phyloP scores from a whole-genome alignment of 1,140 invertebrate species.

The Tetragonula clypearis region DNA sequence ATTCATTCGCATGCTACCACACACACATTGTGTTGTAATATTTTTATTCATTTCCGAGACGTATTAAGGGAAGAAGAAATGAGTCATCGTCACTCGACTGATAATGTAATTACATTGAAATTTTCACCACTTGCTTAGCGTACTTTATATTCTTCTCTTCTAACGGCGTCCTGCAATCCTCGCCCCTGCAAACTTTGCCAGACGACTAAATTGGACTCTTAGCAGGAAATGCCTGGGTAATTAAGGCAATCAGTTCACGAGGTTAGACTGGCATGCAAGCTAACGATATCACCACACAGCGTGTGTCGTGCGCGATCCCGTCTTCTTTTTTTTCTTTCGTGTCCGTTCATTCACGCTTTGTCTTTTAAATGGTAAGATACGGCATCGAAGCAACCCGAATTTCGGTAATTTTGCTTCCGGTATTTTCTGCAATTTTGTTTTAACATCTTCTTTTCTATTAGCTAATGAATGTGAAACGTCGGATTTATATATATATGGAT shows the following conservation, averaged over 20 bases:
- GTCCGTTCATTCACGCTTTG: not conserved
- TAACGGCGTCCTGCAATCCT: slow-evolving; percentile 1
- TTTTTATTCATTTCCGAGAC: not conserved
- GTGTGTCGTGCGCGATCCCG: slow-evolving; percentile 25
- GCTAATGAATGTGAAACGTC: too few relatives aligned
- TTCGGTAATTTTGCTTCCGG: not conserved
- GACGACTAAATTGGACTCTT: slow-evolving; percentile 69
- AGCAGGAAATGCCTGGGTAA: slow-evolving; percentile 66
- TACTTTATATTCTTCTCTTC: slow-evolving; percentile 7
- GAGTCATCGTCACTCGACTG: not conserved
- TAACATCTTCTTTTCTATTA: too few relatives aligned
- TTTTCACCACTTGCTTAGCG: not conserved
- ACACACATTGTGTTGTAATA: too few relatives aligned
- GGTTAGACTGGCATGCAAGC: slow-evolving; percentile 41
- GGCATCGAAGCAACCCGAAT: not conserved
- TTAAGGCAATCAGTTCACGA: slow-evolving; percentile 70
- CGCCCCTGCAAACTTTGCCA: slow-evolving; percentile 49
- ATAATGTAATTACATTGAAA: not conserved
- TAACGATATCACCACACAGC: slow-evolving; percentile 29
- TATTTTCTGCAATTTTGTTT: too few relatives aligned
- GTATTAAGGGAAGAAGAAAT: not conserved
- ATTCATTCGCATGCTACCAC: too few relatives aligned
- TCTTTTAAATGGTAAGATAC: not conserved
- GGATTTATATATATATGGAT: too few relatives aligned
- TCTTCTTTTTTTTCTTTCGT: not conserved